A percentile compares a stretch with the other conserved stretches of the same genome.
phyloP scores from a whole-genome alignment of 2,888 invertebrate species.

The Agrilus biguttatus region DNA sequence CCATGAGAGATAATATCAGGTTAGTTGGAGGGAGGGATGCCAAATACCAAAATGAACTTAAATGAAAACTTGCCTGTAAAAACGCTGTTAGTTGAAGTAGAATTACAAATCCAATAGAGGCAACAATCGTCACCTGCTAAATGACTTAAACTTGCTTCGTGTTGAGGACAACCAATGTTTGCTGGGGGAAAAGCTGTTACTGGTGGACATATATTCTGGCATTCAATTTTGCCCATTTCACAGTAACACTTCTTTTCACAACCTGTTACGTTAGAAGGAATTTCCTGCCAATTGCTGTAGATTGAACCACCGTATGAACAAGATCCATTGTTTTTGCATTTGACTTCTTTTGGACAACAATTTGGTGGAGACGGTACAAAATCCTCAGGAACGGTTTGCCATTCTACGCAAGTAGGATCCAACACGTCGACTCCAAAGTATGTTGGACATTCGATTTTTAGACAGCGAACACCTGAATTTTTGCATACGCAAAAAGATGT shows the following conservation, averaged over 20 bases:
- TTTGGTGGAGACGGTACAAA: constrained; percentile 57
- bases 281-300: constrained; percentile 66
- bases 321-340: constrained; percentile 69
- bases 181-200: constrained; percentile 63
- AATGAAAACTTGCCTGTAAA: constrained; percentile 9
- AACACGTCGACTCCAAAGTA: constrained; percentile 74
- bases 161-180: constrained; percentile 54
- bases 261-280: constrained; percentile 66
- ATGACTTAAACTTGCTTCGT: constrained; percentile 50
- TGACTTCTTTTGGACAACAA: constrained; percentile 68
- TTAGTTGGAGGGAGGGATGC: constrained; percentile 3
- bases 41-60: constrained; percentile 1
- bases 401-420: constrained; percentile 70
- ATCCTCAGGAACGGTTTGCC: constrained; percentile 68
- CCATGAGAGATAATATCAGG: not conserved
- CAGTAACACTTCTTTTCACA: constrained; percentile 80
- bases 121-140: constrained; percentile 70
- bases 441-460: constrained; percentile 68
- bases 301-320: constrained; percentile 55
- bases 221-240: constrained; percentile 75
- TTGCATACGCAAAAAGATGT: constrained; percentile 64
- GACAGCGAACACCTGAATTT: constrained; percentile 56
- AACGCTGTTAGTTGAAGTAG: constrained; percentile 20
- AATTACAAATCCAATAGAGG: constrained; percentile 56
- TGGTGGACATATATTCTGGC: constrained; percentile 67